Conservation (phyloP, 2,888 invertebrate genomes). For the Zygaena filipendulae region DNA sequence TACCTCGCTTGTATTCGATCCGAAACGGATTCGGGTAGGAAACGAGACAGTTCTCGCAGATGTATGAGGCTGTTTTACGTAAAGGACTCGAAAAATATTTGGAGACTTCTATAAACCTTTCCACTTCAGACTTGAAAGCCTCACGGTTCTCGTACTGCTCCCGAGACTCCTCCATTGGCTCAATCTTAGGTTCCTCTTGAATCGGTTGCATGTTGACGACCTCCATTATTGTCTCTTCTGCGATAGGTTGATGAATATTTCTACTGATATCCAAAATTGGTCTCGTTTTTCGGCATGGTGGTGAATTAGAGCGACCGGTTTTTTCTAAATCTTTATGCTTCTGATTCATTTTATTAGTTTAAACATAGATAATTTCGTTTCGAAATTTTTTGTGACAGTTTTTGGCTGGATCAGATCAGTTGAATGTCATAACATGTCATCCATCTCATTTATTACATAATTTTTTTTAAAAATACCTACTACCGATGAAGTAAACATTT, state of each 20-base stretch:
- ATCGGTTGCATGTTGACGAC: slow-evolving; percentile 19
- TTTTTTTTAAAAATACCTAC: no score
- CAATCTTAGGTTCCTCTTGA: slow-evolving; percentile 30
- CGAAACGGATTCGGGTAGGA: slow-evolving; percentile 40
- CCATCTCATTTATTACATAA: no score
- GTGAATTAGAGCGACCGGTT: no score
- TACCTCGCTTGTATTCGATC: slow-evolving; percentile 42
- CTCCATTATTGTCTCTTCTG: slow-evolving; percentile 10
- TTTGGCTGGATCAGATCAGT: no score
- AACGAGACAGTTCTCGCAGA: slow-evolving; percentile 42
- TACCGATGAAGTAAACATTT: no score
- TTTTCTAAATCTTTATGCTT: no score
- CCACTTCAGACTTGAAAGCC: slow-evolving; percentile 35
- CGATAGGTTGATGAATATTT: slow-evolving; percentile 2
- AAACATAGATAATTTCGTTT: neutral
- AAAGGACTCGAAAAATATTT: slow-evolving; percentile 53
- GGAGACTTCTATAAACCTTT: slow-evolving; percentile 51
- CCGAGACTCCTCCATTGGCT: slow-evolving; percentile 22
- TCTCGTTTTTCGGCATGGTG: no score
- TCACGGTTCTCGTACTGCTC: slow-evolving; percentile 22
- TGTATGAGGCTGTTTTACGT: slow-evolving; percentile 46
- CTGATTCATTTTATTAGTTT: neutral
- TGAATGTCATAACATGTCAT: no score
- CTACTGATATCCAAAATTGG: no score
- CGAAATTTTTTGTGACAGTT: no score